These are phyloP conservation scores for Agriopis aurantiaria DNA, from an alignment of 2,888 invertebrate species.

Conservation along the genomic window DNA sequence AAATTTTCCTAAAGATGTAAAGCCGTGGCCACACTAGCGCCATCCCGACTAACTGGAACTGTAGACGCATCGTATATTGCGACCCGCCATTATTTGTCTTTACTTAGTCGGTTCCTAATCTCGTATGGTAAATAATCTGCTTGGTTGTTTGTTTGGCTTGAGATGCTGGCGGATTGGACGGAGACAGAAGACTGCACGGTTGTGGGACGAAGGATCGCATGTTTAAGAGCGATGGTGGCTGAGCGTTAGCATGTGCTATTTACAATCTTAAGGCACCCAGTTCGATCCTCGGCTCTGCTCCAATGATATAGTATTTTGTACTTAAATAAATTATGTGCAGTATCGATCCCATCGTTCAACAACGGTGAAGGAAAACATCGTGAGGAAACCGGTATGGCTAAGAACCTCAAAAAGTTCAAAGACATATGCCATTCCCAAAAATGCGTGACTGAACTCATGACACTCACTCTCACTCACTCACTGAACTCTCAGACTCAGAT, in stretches of 20 bases:
- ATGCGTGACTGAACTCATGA: too few relatives aligned
- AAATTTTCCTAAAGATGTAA: constrained; percentile 7
- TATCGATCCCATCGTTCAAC: too few relatives aligned
- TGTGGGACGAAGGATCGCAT: background rate
- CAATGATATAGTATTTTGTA: too few relatives aligned
- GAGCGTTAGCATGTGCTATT: background rate
- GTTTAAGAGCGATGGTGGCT: background rate
- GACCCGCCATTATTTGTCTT: constrained; percentile 43
- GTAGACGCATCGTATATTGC: constrained; percentile 39
- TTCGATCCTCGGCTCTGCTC: too few relatives aligned
- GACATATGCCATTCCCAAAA: too few relatives aligned
- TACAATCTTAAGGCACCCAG: too few relatives aligned
- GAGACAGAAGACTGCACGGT: background rate
- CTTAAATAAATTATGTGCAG: too few relatives aligned
- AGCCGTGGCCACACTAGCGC: constrained; percentile 27
- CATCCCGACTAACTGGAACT: constrained; percentile 32
- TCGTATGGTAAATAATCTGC: constrained; percentile 45
- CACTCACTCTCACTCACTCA: too few relatives aligned
- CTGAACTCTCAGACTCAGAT: too few relatives aligned
- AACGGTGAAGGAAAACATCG: too few relatives aligned
- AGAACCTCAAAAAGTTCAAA: too few relatives aligned
- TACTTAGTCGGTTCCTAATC: constrained; percentile 46
- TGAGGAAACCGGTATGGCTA: too few relatives aligned
- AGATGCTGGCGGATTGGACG: constrained; percentile 9
- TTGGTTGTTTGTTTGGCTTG: constrained; percentile 37